Percentiles rank a stretch among this genome's conserved stretches.
phyloP scores from a whole-genome alignment of 2,888 invertebrate species.

The Anoplius nigerrimus region DNA sequence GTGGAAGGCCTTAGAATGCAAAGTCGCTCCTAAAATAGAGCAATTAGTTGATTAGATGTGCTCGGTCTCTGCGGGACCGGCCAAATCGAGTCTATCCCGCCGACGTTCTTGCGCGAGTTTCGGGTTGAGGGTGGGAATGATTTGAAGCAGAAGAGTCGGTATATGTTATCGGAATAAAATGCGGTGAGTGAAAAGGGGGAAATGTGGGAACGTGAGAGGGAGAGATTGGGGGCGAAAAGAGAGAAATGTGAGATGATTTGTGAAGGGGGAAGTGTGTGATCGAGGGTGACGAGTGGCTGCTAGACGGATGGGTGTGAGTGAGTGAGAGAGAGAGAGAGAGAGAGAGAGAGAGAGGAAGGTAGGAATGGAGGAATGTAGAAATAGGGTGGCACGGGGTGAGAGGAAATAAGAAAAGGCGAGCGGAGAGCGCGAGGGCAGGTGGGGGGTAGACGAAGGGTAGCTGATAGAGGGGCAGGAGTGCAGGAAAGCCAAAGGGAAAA shows the following conservation, averaged over 20 bases:
- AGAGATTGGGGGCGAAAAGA: background rate
- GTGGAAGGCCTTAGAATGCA: background rate
- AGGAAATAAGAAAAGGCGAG: background rate
- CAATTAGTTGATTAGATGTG: conserved; percentile 9
- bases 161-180: too few relatives aligned
- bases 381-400: background rate
- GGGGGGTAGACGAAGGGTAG: too few relatives aligned
- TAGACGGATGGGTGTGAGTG: too few relatives aligned
- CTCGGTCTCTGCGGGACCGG: background rate
- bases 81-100: background rate
- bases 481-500: conserved; percentile 1
- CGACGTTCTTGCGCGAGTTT: background rate
- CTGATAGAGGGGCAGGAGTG: background rate
- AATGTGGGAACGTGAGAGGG: background rate
- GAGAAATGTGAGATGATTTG: too few relatives aligned
- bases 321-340: background rate
- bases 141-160: too few relatives aligned
- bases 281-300: too few relatives aligned
- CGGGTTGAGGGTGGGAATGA: background rate
- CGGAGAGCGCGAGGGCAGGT: too few relatives aligned
- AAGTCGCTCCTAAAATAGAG: background rate
- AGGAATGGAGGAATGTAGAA: background rate
- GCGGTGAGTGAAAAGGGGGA: background rate
- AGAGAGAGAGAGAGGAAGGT: background rate
- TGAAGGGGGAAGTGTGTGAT: too few relatives aligned